Base-by-base conservation (phyloP, 2,888 invertebrate genomes). In the Mythimna vitellina region DNA sequence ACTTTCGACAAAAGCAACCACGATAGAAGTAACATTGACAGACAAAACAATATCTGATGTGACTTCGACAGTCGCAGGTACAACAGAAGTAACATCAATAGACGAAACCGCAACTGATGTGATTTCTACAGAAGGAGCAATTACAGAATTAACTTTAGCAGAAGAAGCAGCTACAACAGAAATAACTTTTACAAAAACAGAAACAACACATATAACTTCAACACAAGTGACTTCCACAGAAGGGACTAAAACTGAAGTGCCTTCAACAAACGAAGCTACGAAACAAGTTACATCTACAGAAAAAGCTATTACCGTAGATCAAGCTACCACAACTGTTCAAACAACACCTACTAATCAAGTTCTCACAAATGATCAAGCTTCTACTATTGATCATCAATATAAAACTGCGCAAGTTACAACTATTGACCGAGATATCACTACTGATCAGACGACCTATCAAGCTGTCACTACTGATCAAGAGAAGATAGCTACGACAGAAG, bases 351-450 rank as follows among this genome's bases (percentile, higher is more conserved):
- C 60, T 14, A 32, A 22, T 1, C 20, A 7, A 32, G 38, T 3
- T 12, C 4, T 22, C 29, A 10, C 64, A 20, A 32, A 32, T 20
- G 22, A 38, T 6, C 60, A 42, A 60, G 4, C 22, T 38, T 5
- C 7, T 14, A 38, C 38, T 3, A 62, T 81, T 42, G 29, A 25
- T 17, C 63, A 63, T 17, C 63, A 58, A 69, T 7, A 32, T 56
- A 67, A 58, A 20, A 46, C 51, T 14, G 65, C 56, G 3, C 29
- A 56, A 56, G 1, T 10, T n/a, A n/a, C 22, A 0, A 38, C 42
- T 7, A 42, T 22, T 22, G 22, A 38, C 0, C 22, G 22, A 22
- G 12, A 6, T 12, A 60, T 6, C 42, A 25, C 61, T 10, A 49
- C 29, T 17, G 25, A 35, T 20, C 57, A 58, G 35, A n/a, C 22